Percentiles rank a stretch among this genome's conserved stretches.
These are phyloP conservation scores for Fulica atra DNA, from an alignment of 2,113 vertebrate genomes.

Conservation along the genomic window DNA sequence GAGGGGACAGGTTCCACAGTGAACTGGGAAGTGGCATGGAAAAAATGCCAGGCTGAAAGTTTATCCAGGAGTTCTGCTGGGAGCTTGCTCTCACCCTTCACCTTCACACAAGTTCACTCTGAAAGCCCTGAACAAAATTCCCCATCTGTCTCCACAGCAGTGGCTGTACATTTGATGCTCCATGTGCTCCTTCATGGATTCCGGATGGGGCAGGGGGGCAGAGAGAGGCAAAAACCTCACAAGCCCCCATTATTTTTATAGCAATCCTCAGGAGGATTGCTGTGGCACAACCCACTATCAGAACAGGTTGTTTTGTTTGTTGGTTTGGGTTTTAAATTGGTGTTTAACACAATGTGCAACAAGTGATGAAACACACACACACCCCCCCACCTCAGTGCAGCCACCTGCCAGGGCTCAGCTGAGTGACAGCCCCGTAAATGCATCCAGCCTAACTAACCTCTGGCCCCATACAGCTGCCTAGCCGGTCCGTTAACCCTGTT, in stretches of 20 bases:
- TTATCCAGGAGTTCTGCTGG: fast-evolving
- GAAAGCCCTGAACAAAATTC: not conserved
- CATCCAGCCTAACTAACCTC: constrained; percentile 44
- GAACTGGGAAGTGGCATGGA: not conserved
- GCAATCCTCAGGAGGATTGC: not conserved
- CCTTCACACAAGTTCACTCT: not conserved
- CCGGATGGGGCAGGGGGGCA: not conserved
- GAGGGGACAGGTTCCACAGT: not conserved
- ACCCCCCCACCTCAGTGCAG: not conserved
- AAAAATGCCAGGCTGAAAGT: not conserved
- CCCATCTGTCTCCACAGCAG: fast-evolving
- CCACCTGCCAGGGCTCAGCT: constrained; percentile 9
- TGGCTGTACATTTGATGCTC: fast-evolving
- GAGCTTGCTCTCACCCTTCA: fast-evolving
- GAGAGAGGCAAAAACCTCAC: not conserved
- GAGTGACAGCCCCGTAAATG: constrained; percentile 60
- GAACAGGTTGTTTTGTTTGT: not conserved
- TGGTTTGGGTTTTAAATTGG: not conserved
- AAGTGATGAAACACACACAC: not conserved
- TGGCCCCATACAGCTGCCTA: constrained; percentile 40
- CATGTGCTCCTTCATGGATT: not conserved
- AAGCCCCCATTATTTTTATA: not conserved
- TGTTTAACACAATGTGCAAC: not conserved
- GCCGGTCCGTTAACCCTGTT: constrained; percentile 52
- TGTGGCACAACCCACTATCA: not conserved